Base-by-base conservation (phyloP, 2,888 invertebrate species). In the Andrena minutula region DNA sequence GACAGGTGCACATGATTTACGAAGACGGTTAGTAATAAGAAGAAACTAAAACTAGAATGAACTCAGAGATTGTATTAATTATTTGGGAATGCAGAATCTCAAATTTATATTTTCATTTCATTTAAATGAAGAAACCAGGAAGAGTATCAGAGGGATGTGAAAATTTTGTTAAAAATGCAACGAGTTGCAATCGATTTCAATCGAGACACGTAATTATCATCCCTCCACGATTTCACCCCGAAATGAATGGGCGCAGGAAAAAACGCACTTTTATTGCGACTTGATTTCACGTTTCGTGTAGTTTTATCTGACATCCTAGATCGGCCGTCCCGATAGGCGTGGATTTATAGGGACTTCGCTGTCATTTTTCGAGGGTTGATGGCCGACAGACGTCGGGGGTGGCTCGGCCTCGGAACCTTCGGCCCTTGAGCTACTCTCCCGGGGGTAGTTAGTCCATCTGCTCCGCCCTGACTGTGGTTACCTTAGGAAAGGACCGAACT, bases 401-500 rank as follows among this genome's bases (percentile, higher is more conserved):
- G 80, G 87, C 85, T 89, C 82, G 77, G 79, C 77, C 72, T 61
- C 75, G 76, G 79, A 83, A 84, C 88, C 85, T 85, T 84, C 82
- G 89, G 87, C 90, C 91, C 86, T 88, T 82, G 82, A 82, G 87
- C 85, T 53, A 75, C 80, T 90, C 93, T 91, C 93, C 35, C 72
- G 92, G 91, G 93, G 89, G 89, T 89, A 92, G 92, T 93, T 91
- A 90, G 91, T 93, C 92, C 93, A 92, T 93, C 92, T 93, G 93
- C 88, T 90, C 82, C 51, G 65, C 71, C 79, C 63, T 69, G 83
- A 75, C 49, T 87, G 87, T 77, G 89, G 89, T 88, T 90, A 86
- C 86, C 86, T 90, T 64, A 58, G 74, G 68, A 79, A 58, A 81
- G 73, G 28, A 56, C 51, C 32, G 64, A 35, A 58, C 64, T 51